These are phyloP conservation scores for Channa argus DNA, from an alignment of 2,113 vertebrate species.

Conservation along the genomic window DNA sequence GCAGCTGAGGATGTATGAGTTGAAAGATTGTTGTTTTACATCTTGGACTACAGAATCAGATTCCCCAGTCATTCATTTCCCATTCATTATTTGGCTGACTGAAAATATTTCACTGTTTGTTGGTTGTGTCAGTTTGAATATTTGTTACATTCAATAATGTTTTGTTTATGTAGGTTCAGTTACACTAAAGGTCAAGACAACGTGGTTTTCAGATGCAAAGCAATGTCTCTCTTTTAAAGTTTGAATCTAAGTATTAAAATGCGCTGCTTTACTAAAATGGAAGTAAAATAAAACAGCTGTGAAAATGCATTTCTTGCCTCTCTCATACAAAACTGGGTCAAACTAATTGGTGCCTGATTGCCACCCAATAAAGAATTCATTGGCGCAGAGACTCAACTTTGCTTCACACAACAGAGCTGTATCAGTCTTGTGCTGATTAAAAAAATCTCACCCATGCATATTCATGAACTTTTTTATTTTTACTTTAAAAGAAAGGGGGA, in stretches of 20 bases:
- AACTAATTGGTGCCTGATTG: constrained; percentile 55
- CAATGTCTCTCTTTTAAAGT: background rate
- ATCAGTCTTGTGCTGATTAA: constrained; percentile 46
- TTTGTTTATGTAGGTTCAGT: background rate
- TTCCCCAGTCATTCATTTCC: too few species aligned
- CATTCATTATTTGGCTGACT: too few species aligned
- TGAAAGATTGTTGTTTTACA: background rate
- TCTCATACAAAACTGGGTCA: constrained; percentile 55
- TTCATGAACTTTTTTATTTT: constrained; percentile 27
- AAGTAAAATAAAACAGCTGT: background rate
- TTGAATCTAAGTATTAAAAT: background rate
- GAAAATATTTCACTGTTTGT: too few species aligned
- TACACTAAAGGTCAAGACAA: background rate
- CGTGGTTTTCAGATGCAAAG: background rate
- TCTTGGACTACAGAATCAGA: background rate
- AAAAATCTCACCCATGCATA: constrained; percentile 33
- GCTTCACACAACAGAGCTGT: constrained; percentile 28
- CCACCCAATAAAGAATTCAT: constrained; percentile 47
- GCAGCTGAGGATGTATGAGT: background rate
- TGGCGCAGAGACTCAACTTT: constrained; percentile 27
- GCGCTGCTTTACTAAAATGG: background rate
- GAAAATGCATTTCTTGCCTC: constrained; percentile 6
- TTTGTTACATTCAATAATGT: too few species aligned
- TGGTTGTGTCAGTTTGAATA: too few species aligned
- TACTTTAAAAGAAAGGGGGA: constrained; percentile 3